These are phyloP conservation scores for Drosophila bipectinata DNA, from an alignment of 1,140 invertebrate species.

Conservation along the genomic window DNA sequence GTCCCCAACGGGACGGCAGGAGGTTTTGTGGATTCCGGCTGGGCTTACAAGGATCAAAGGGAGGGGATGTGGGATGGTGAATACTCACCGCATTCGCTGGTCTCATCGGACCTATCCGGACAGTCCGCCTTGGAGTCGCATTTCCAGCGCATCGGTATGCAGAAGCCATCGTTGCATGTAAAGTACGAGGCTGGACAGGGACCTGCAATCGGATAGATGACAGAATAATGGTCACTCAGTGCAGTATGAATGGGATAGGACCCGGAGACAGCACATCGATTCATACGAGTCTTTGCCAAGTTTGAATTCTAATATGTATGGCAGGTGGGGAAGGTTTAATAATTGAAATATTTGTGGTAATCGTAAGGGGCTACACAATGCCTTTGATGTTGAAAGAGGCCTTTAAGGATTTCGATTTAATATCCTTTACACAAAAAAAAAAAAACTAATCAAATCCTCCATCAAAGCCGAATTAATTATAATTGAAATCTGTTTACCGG, in stretches of 20 bases:
- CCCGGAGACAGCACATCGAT: conserved; percentile 12
- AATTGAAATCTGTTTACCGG: conserved; percentile 32
- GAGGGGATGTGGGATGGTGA: conserved; percentile 5
- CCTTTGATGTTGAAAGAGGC: not conserved
- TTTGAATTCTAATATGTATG: conserved; percentile 22
- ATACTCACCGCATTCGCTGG: conserved; percentile 85
- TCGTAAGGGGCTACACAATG: not conserved
- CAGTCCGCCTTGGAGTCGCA: conserved; percentile 89
- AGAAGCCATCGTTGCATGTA: conserved; percentile 86
- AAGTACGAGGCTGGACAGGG: conserved; percentile 85
- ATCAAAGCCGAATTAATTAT: not conserved
- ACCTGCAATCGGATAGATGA: conserved; percentile 63
- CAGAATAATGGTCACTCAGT: conserved; percentile 46
- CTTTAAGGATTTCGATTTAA: no score
- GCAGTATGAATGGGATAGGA: not conserved
- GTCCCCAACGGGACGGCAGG: conserved; percentile 20
- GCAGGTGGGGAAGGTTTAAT: not conserved
- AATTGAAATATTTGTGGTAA: conserved; percentile 28
- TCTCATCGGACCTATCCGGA: conserved; percentile 88
- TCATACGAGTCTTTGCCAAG: conserved; percentile 19
- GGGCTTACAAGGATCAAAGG: conserved; percentile 1
- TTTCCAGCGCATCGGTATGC: conserved; percentile 87
- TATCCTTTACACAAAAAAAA: no score
- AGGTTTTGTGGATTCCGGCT: not conserved
- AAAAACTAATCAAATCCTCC: no score